Evolutionary conservation across 1,140 invertebrate species (phyloP).

Genomic region (Carposina sasakii): DNA sequence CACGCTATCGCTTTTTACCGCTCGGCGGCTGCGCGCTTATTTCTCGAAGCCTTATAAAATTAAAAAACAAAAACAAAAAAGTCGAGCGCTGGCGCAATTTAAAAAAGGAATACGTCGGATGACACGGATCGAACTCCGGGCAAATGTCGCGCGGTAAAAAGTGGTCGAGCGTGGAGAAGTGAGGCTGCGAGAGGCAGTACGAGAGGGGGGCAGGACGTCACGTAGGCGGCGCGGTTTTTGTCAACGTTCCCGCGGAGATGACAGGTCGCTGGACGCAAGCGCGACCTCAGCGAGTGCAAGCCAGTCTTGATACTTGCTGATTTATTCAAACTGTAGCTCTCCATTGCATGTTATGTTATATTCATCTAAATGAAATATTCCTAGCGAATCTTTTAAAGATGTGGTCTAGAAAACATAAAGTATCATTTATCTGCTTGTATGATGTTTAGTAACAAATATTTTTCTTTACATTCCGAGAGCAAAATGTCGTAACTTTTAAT

Average conservation of each 20-base stretch:
- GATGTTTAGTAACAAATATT: background rate
- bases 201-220: constrained; percentile 56
- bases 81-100: constrained; percentile 59
- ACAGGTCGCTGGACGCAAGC: constrained; percentile 66
- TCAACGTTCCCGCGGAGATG: constrained; percentile 70
- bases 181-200: constrained; percentile 15
- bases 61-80: constrained; percentile 69
- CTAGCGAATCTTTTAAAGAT: background rate
- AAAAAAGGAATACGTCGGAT: constrained; percentile 70
- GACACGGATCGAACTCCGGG: constrained; percentile 71
- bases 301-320: constrained; percentile 57
- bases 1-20: constrained; percentile 65
- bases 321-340: constrained; percentile 20
- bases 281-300: constrained; percentile 41
- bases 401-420: background rate
- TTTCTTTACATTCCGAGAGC: background rate
- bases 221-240: constrained; percentile 69
- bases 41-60: constrained; percentile 64
- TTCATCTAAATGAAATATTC: background rate
- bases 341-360: background rate
- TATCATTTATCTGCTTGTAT: background rate
- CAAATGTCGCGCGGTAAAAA: constrained; percentile 71
- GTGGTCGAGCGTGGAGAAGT: constrained; percentile 53
- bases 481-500: background rate
- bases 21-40: constrained; percentile 45